These are phyloP conservation scores for Harpagifer antarcticus DNA, from an alignment of 2,797 vertebrate species.

Conservation along the genomic window DNA sequence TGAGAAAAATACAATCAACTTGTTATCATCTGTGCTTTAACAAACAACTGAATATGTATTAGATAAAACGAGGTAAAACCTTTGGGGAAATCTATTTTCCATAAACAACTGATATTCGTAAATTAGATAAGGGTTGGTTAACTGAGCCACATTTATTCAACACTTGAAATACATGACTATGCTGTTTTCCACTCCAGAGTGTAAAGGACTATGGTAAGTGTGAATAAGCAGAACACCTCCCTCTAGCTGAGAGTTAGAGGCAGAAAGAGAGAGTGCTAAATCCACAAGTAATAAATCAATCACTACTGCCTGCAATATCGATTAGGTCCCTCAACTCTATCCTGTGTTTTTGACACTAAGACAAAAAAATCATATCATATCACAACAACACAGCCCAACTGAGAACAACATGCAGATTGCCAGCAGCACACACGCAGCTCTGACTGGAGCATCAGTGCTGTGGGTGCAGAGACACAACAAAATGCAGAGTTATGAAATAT, in stretches of 20 bases:
- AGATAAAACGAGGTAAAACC: neutral
- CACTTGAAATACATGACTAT: neutral
- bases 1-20: conserved; percentile 20
- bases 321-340: conserved; percentile 46
- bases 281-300: conserved; percentile 61
- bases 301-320: conserved; percentile 48
- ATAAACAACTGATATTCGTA: neutral
- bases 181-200: neutral
- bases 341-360: conserved; percentile 35
- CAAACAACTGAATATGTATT: conserved; percentile 6
- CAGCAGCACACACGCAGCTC: neutral
- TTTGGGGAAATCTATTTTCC: neutral
- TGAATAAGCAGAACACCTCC: conserved; percentile 42
- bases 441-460: neutral
- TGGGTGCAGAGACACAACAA: conserved; percentile 1
- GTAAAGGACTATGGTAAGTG: conserved; percentile 10
- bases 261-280: conserved; percentile 30
- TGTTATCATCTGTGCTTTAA: conserved; percentile 7
- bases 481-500: neutral
- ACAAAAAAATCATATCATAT: conserved; percentile 24
- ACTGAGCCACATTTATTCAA: conserved; percentile 6
- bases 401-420: conserved; percentile 18
- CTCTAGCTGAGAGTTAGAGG: conserved; percentile 23
- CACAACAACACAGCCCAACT: conserved; percentile 1
- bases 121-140: neutral